Evolutionary conservation across 2,797 vertebrate species (phyloP).

Genomic region (Ara ararauna): DNA sequence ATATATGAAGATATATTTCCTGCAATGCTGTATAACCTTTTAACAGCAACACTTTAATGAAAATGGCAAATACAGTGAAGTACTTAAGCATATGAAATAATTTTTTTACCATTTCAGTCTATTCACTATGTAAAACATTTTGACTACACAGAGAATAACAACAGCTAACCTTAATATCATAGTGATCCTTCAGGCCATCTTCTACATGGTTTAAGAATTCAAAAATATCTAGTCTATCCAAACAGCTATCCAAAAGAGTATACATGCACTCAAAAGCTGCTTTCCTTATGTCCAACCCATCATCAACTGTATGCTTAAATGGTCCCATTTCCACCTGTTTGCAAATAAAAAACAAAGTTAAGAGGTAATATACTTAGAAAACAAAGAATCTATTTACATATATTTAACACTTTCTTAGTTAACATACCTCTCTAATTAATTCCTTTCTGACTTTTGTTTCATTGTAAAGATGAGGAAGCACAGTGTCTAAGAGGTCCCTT

Average conservation of each 20-base stretch:
- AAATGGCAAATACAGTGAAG: not conserved
- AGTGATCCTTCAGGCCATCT: slow-evolving; percentile 93
- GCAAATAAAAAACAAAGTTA: slow-evolving; percentile 5
- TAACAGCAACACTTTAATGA: not conserved
- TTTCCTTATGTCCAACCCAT: slow-evolving; percentile 90
- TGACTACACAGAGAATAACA: not conserved
- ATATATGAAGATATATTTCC: not conserved
- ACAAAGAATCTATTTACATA: not conserved
- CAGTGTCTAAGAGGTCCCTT: slow-evolving; percentile 89
- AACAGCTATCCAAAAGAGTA: slow-evolving; percentile 90
- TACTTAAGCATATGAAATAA: not conserved
- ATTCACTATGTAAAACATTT: not conserved
- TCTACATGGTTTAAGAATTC: slow-evolving; percentile 93
- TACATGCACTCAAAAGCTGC: slow-evolving; percentile 95
- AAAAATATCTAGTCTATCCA: slow-evolving; percentile 92
- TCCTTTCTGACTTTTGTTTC: slow-evolving; percentile 94
- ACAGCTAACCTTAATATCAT: slow-evolving; percentile 90
- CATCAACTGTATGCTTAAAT: slow-evolving; percentile 92
- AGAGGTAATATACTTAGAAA: not conserved
- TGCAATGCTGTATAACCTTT: not conserved
- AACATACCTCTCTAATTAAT: slow-evolving; percentile 88
- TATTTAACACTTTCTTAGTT: not conserved
- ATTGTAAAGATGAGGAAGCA: slow-evolving; percentile 92
- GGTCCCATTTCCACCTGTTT: slow-evolving; percentile 92
- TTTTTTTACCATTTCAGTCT: not conserved